Evolutionary conservation across 2,113 vertebrate genomes (phyloP).

Genomic region (Ascaphus truei): DNA sequence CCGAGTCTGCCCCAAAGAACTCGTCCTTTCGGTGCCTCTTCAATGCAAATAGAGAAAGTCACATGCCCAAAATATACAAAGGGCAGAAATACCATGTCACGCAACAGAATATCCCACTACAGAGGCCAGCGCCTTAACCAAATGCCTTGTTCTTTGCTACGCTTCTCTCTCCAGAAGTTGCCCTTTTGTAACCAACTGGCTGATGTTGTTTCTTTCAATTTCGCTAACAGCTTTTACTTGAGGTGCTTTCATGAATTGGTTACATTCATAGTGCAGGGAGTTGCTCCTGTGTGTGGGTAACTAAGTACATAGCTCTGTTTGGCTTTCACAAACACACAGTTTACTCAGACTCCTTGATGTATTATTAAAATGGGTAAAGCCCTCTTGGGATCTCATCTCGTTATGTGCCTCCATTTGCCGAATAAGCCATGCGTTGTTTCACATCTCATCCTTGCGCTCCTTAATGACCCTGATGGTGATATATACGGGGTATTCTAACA

Average conservation of each 20-base stretch:
- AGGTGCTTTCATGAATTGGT: slow-evolving; percentile 97
- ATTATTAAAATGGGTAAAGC: slow-evolving; percentile 99
- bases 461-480: slow-evolving; percentile 98
- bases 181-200: too few relatives aligned
- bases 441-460: slow-evolving; percentile 97
- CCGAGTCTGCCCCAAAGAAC: too few relatives aligned
- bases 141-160: too few relatives aligned
- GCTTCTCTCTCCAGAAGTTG: background rate
- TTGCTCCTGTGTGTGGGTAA: slow-evolving; percentile 81
- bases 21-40: too few relatives aligned
- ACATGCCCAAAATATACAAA: too few relatives aligned
- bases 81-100: background rate
- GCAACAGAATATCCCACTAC: background rate
- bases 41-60: too few relatives aligned
- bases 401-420: slow-evolving; percentile 99
- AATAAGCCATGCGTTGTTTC: slow-evolving; percentile 99
- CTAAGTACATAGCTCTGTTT: slow-evolving; percentile 91
- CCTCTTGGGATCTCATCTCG: slow-evolving; percentile 96
- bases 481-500: slow-evolving; percentile 81
- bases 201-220: slow-evolving; percentile 97
- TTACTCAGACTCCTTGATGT: slow-evolving; percentile 98
- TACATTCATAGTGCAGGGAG: slow-evolving; percentile 92
- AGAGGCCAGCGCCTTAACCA: background rate
- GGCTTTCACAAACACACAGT: slow-evolving; percentile 91
- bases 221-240: slow-evolving; percentile 98